Conservation (phyloP, 53 echinoderm and acorn worm species). For the Apostichopus leukothele region DNA sequence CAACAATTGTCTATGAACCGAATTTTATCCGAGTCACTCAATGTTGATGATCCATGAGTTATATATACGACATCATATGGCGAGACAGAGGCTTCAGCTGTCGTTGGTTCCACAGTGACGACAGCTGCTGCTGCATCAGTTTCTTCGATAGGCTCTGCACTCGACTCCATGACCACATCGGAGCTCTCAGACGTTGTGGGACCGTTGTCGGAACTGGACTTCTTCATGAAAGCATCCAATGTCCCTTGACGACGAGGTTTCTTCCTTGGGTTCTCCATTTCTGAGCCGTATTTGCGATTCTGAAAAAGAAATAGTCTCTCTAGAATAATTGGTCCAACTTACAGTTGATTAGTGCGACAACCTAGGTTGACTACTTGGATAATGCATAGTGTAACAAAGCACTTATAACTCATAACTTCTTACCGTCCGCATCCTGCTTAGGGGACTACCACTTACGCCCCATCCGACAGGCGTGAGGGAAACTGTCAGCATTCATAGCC, state of each 20-base stretch:
- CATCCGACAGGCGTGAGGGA: no score
- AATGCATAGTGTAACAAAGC: no score
- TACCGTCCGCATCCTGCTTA: no score
- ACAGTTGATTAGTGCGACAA: no score
- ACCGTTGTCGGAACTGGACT: slow-evolving; percentile 15
- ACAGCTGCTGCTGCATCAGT: slow-evolving; percentile 2
- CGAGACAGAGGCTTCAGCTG: slow-evolving; percentile 1
- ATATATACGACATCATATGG: slow-evolving; percentile 1
- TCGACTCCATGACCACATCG: slow-evolving; percentile 11
- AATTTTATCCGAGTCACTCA: slow-evolving; percentile 11
- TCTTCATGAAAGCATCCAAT: slow-evolving; percentile 13
- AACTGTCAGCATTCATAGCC: no score
- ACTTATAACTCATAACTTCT: no score
- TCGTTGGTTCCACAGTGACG: not conserved
- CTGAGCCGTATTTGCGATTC: not conserved
- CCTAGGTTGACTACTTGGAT: no score
- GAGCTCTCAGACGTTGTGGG: not conserved
- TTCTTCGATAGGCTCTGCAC: not conserved
- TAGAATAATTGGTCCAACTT: no score
- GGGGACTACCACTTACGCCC: no score
- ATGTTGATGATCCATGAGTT: slow-evolving; percentile 12
- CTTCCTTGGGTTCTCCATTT: slow-evolving; percentile 13
- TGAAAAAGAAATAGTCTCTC: not conserved
- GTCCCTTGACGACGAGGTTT: not conserved
- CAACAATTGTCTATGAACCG: slow-evolving; percentile 10